Evolutionary conservation across 1,140 invertebrate species (phyloP), one percentile per base, ranked within the genome.

Genomic region (Plodia interpunctella): DNA sequence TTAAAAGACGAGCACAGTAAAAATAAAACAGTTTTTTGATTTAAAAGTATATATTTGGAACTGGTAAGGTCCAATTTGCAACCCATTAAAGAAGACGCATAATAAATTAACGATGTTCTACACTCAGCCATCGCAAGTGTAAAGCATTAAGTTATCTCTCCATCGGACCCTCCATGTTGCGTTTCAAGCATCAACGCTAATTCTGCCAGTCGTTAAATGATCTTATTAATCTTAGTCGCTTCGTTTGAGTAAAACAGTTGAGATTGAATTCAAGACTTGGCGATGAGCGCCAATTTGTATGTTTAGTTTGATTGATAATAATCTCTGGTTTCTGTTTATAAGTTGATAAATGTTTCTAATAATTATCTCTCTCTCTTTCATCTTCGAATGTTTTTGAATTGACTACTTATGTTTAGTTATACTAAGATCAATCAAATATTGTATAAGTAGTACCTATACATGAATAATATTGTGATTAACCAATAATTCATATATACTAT

Each of bases 221-320:
- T 67, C 65, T 65, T 72, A 78, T 77, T 80, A 74, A 77, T 77
- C 65, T 69, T 61, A 54, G 57, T 65, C 64, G 66, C 63, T 74
- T 70, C 68, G 59, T 73, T 74, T 74, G 67, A 65, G 68, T 71
- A 66, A 58, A 72, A 78, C 70, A 70, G 59, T 66, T 20, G 8
- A 10, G 13, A 44, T 44, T 44, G 10, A 1, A 44, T 44, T 44
- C 38, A 8, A 32, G 30, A 28, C 28, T 28, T 28, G 28, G n/a
- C n/a, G n/a, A 32, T 32, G 30, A 32, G 30, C 11, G 30, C 30
- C 10, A 32, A 32, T 15, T 9, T 44, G 38, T 15, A 44, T 4
- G 13, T 44, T n/a, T 1, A n/a, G 13, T 44, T 2, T 44, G 38
- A n/a, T 15, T 5, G 15, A 10, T 44, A n/a, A 44, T 44, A 10